Conservation (phyloP, 2,113 vertebrate genomes). For the Eptesicus fuscus region DNA sequence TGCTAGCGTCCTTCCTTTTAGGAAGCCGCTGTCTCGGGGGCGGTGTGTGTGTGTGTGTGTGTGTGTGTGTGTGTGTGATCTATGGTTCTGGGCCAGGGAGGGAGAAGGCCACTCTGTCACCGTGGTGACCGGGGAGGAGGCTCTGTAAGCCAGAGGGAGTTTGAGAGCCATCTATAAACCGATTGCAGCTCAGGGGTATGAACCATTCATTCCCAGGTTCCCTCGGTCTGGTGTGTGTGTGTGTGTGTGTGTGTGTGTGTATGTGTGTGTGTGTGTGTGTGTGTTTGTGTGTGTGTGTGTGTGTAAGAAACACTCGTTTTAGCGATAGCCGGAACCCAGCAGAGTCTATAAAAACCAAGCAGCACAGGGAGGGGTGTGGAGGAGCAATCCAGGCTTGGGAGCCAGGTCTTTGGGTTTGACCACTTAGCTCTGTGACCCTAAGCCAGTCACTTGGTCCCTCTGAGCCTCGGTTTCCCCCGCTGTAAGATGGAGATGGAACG, state of each 20-base stretch:
- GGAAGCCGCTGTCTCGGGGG: background rate
- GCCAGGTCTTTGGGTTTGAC: background rate
- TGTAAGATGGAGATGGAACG: background rate
- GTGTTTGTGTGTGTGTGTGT: too few species aligned
- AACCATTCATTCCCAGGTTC: background rate
- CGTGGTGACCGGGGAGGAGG: background rate
- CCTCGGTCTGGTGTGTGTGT: too few species aligned
- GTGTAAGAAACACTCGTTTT: background rate
- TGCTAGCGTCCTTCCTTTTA: background rate
- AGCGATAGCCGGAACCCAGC: background rate
- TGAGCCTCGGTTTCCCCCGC: background rate
- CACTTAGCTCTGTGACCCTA: background rate
- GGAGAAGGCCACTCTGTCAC: background rate
- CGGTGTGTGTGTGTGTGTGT: too few species aligned
- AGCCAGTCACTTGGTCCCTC: background rate
- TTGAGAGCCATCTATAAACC: fast-evolving
- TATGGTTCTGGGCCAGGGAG: background rate
- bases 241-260: too few species aligned
- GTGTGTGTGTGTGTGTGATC: too few species aligned
- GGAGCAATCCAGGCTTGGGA: background rate
- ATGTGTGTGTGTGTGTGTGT: too few species aligned
- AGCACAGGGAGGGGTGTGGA: fast-evolving
- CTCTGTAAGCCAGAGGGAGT: background rate
- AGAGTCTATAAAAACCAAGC: background rate
- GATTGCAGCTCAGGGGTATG: fast-evolving